Base-by-base conservation (phyloP, 2,888 invertebrate genomes). In the Nymphalis c-album region DNA sequence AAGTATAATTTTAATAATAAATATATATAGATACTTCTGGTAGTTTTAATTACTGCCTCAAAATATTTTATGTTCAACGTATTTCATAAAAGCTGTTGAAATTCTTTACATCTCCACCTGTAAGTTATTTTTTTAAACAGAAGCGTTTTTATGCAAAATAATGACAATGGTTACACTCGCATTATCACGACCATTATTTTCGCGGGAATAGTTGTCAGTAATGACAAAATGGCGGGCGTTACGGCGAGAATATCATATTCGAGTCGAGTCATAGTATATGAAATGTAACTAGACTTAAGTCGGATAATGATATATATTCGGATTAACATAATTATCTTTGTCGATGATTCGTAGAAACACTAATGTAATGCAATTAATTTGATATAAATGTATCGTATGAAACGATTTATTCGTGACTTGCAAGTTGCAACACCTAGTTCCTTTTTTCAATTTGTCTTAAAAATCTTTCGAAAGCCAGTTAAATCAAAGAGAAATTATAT, bases 111-210 rank as follows among this genome's bases (percentile, higher is more conserved):
- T 55, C 31, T 55, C 35, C 31, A 55, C 26, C 55, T 55, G 55
- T 17, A 17, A 40, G 48, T 40, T 40, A 13, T 48, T 55, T 68
- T 60, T 53, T 68, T 63, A 35, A 69, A 51, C 20, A 64, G 62
- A 63, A 35, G 26, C 46, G 48, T 63, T 63, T 65, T 62, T 53
- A 64, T 71, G 64, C 58, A 10, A 69, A 69, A 67, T 60, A 64
- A 64, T 60, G 63, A 71, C 61, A 71, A 69, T 63, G 59, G 57
- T 60, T 59, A 63, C 65, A 58, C 55, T 64, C 59, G 55, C 62
- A 71, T 71, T 67, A 71, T 71, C 46, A 55, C 51, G 64, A 69
- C 59, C 69, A 67, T 71, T 71, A 71, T 67, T 64, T 71, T 67
- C 58, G 53, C 66, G 61, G 71, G 64, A 64, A 51, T 59, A 69